Evolutionary conservation across 2,888 invertebrate species (phyloP), one percentile per base, ranked within the genome.

Genomic region (Lithophane ornitopus): DNA sequence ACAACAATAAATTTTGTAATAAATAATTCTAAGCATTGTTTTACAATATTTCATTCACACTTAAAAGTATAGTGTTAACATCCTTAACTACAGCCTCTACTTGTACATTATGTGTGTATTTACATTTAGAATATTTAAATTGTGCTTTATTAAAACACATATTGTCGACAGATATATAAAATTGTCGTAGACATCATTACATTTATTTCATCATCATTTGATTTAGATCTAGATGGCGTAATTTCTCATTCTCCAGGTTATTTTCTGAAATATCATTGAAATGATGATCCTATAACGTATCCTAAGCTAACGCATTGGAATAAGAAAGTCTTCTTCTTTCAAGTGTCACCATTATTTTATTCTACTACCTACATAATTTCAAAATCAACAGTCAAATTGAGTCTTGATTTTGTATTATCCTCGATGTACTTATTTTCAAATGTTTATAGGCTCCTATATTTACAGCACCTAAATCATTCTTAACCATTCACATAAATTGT

Each of bases 1-100:
- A 87, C 82, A 73, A 89, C 90, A 91, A 90, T 70, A 80, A 69
- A 79, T 76, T 86, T 86, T 85, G 76, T 84, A 90, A 90, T 90
- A 90, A 89, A 90, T 90, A 89, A 88, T 66, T 83, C 81, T 61
- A 79, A 71, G 62, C 71, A 75, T 69, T 77, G 74, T 75, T 73
- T 76, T 54, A 78, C 61, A 81, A 70, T 74, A 78, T 70, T 70
- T 69, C 82, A 74, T 75, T 76, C 63, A 80, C 65, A 71, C 84
- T 69, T 74, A 70, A 82, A 70, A 49, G 61, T 73, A 79, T 52
- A 58, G 6, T 68, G 62, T 59, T 49, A 46, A 39, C 19, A 46
- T n/a, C 9, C 52, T 62, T 54, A 52, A 65, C 49, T 75, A 65
- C 34, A 69, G 56, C 70, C 52, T 82, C 67, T 69, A 44, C 19